Evolutionary conservation across 2,888 invertebrate genomes (phyloP), one percentile per base, ranked within the genome.

Genomic region (Sminthurides aquaticus): DNA sequence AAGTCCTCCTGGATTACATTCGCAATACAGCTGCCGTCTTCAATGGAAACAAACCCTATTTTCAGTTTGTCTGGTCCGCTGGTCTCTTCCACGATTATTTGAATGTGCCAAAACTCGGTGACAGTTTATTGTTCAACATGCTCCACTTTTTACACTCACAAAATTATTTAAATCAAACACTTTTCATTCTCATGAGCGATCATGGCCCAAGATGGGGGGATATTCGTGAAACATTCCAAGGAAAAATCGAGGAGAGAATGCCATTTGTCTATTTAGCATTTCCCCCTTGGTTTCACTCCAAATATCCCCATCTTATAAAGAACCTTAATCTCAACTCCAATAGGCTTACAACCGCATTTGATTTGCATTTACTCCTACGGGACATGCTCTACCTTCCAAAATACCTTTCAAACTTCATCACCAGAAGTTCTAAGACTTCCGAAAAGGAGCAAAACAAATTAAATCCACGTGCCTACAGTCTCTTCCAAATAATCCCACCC

Each of bases 151-250:
- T 88, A 60, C 79, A 84, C 54, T 72, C 78, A 0, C 77, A 80
- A 2, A 81, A 82, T 1, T 79, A 84, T 63, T 79, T 90, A 63
- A 84, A 88, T 60, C 82, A 85, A 25, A 90, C 90, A 0, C 81
- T 86, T 75, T 59, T 92, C 60, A 77, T 91, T 11, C 77, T 83
- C 56, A 81, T 92, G 81, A 92, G 93, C 77, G 95, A 95, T 77
- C 95, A 95, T 76, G 95, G 95, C 0, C 86, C 92, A 65, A 81
- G 94, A 68, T 93, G 89, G 86, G 94, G 93, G 1, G 82, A 82
- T 5, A 90, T 92, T 72, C 83, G 93, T 20, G 81, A 83, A 72
- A 93, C 93, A 0, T 90, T 89, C 78, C 90, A 93, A 57, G 81
- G 81, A 0, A 77, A 78, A 76, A 82, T 94, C 76, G 95, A 95